Evolutionary conservation across 35 echinoderm and acorn worm genomes (phyloP), one percentile per base, ranked within the genome.

Genomic region (Heliocidaris erythrogramma): DNA sequence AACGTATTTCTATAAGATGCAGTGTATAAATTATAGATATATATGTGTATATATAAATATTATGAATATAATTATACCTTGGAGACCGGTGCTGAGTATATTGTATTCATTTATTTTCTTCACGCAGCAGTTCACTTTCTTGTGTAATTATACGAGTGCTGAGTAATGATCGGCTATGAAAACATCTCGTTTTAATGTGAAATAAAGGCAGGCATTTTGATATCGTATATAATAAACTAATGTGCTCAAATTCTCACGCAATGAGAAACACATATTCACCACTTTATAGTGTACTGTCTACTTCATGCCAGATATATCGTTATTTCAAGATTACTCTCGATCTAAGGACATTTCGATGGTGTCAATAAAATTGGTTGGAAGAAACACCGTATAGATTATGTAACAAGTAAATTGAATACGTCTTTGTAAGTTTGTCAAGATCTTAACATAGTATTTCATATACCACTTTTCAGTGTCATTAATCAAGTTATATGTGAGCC

Each of bases 31-130:
- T 78, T 78, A 78, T 78, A 78, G 65, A 78, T 78, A 71, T 71
- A 78, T 78, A 78, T n/a, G 65, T 78, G 65, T 78, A 78, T 78
- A 78, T 78, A 78, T 78, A 78, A 78, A 78, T 78, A 78, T 78
- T 78, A 78, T 78, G 65, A 78, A 78, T 78, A 78, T 78, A 78
- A n/a, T n/a, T 78, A 78, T 78, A 78, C 65, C 65, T 78, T 78
- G 65, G 65, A 78, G 65, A 78, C 17, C 65, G 65, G 65, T 78
- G 65, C 65, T 78, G 65, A 78, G 65, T 78, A 78, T 78, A 78
- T 78, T 78, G 65, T 78, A 78, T 78, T 78, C 65, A 78, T 78
- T 78, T 78, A 78, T 78, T 78, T 78, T 78, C 65, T 27, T 78
- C 65, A 78, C 21, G 65, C 65, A n/a, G 65, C 65, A 78, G n/a